phyloP scores from a whole-genome alignment of 2,888 invertebrate species.

The Matsumyia berberina region DNA sequence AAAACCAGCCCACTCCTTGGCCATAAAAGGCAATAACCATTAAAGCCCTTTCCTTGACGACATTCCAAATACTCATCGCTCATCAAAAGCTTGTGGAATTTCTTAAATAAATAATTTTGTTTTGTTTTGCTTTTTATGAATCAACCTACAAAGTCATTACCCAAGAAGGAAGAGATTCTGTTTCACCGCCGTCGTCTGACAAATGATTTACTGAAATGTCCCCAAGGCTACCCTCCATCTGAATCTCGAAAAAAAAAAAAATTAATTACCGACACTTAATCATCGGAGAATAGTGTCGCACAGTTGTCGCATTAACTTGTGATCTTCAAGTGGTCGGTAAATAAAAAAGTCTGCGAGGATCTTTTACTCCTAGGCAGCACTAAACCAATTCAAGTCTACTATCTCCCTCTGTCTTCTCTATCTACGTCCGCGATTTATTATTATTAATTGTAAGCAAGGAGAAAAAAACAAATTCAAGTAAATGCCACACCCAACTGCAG shows the following conservation, averaged over 20 bases:
- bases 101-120: conserved; percentile 57
- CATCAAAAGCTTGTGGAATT: conserved; percentile 34
- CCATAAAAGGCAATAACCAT: conserved; percentile 56
- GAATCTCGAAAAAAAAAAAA: conserved; percentile 24
- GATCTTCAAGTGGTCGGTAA: conserved; percentile 60
- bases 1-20: conserved; percentile 42
- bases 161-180: conserved; percentile 48
- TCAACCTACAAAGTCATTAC: conserved; percentile 20
- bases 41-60: conserved; percentile 47
- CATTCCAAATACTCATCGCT: conserved; percentile 49
- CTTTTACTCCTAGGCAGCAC: conserved; percentile 6
- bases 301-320: conserved; percentile 54
- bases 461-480: conserved; percentile 38
- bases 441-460: conserved; percentile 61
- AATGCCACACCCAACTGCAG: conserved; percentile 63
- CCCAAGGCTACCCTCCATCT: conserved; percentile 50
- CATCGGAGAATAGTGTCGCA: conserved; percentile 23
- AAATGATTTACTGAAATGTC: conserved; percentile 45
- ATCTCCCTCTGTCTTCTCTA: too few species aligned
- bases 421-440: conserved; percentile 64
- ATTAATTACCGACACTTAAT: conserved; percentile 52
- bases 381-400: conserved; percentile 30
- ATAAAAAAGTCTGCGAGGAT: conserved; percentile 19
- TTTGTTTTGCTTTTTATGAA: too few species aligned
- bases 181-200: conserved; percentile 21